Evolutionary conservation across 2,113 vertebrate species (phyloP).

Genomic region (Equus przewalskii): DNA sequence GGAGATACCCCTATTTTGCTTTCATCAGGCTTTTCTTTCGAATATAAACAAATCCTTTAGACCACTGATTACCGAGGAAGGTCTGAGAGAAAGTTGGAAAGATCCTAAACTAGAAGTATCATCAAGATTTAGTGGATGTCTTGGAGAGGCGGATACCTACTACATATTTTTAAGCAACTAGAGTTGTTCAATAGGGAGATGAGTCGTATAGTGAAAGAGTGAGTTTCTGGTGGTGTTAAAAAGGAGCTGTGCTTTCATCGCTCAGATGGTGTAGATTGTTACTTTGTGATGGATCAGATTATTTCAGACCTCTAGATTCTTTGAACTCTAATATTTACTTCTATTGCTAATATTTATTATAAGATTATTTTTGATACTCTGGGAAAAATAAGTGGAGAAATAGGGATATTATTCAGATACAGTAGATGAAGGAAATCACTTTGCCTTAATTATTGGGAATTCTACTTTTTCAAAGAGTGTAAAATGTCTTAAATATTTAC

Average conservation of each 20-base stretch:
- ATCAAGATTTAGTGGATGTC: background rate
- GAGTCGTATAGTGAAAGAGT: background rate
- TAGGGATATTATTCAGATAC: background rate
- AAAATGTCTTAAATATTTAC: background rate
- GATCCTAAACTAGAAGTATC: background rate
- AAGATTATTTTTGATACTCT: conserved; percentile 30
- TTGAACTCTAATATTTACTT: background rate
- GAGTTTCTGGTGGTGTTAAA: background rate
- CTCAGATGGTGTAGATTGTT: background rate
- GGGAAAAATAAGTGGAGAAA: background rate
- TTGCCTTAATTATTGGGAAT: background rate
- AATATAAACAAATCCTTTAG: background rate
- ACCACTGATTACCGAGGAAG: background rate
- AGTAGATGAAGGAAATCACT: background rate
- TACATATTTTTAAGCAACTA: background rate
- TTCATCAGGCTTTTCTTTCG: background rate
- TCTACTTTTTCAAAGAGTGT: background rate
- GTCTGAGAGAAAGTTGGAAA: background rate
- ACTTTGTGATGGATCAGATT: background rate
- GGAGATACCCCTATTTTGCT: background rate
- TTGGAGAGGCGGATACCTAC: background rate
- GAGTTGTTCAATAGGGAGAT: background rate
- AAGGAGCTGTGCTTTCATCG: background rate
- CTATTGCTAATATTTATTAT: background rate
- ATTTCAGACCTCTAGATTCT: background rate